Evolutionary conservation across 2,113 vertebrate genomes (phyloP).

Genomic region (Ceratotherium simum): DNA sequence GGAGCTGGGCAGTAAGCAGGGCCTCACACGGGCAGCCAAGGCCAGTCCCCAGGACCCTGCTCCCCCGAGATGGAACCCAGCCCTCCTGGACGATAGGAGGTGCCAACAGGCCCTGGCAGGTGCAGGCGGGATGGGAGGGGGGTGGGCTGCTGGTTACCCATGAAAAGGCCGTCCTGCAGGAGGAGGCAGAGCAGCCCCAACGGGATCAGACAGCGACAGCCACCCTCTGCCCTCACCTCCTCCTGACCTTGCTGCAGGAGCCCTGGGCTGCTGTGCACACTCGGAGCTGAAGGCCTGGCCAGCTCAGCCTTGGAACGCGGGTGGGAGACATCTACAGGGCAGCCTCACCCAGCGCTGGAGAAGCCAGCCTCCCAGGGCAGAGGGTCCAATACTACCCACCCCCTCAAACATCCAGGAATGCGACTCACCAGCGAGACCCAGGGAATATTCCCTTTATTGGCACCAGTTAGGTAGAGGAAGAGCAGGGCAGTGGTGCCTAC

Average conservation of each 20-base stretch:
- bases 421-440: slow-evolving; percentile 89
- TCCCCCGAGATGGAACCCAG: neutral
- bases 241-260: fast-evolving
- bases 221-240: neutral
- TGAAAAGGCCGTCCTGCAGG: neutral
- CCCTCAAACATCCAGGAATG: fast-evolving
- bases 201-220: fast-evolving
- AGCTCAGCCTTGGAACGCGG: neutral
- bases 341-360: neutral
- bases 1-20: neutral
- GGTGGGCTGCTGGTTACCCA: neutral
- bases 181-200: neutral
- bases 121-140: neutral
- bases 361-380: neutral
- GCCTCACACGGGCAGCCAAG: neutral
- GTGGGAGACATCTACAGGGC: too few species aligned
- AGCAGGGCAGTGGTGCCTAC: slow-evolving; percentile 87
- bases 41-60: neutral
- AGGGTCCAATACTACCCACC: neutral
- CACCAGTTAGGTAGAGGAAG: slow-evolving; percentile 86
- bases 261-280: neutral
- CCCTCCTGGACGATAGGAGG: neutral
- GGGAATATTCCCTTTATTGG: slow-evolving; percentile 79
- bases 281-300: neutral
- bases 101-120: neutral